These are phyloP conservation scores for Myotis lucifugus DNA, from an alignment of 2,113 vertebrate genomes.

Conservation along the genomic window DNA sequence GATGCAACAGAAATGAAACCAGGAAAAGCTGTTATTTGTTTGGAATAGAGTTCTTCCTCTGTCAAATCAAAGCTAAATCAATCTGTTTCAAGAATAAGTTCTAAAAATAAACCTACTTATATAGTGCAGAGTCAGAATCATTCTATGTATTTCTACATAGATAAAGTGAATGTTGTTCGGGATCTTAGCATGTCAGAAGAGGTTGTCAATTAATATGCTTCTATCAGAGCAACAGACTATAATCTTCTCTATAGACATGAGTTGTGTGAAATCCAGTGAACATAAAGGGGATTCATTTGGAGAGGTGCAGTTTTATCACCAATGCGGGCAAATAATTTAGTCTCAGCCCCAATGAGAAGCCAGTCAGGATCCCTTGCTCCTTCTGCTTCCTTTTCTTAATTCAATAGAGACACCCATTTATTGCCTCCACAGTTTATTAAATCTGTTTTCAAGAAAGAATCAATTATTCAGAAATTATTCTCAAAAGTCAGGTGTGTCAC, in stretches of 20 bases:
- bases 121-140: not conserved
- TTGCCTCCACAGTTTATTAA: not conserved
- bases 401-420: not conserved
- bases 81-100: slow-evolving; percentile 10
- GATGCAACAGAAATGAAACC: not conserved
- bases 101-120: slow-evolving; percentile 26
- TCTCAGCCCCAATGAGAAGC: not conserved
- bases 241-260: not conserved
- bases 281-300: not conserved
- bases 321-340: not conserved
- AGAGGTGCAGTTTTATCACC: not conserved
- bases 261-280: not conserved
- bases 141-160: not conserved
- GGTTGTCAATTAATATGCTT: not conserved
- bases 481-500: not conserved
- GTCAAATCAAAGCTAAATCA: not conserved
- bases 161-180: not conserved
- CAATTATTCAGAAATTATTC: not conserved
- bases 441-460: slow-evolving; percentile 8
- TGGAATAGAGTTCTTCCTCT: not conserved
- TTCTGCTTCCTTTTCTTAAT: not conserved
- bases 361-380: not conserved
- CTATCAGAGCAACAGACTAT: not conserved
- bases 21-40: not conserved
- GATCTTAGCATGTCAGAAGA: not conserved